Evolutionary conservation across 2,888 invertebrate species (phyloP), one percentile per base, ranked within the genome.

Genomic region (Pammene fasciana): DNA sequence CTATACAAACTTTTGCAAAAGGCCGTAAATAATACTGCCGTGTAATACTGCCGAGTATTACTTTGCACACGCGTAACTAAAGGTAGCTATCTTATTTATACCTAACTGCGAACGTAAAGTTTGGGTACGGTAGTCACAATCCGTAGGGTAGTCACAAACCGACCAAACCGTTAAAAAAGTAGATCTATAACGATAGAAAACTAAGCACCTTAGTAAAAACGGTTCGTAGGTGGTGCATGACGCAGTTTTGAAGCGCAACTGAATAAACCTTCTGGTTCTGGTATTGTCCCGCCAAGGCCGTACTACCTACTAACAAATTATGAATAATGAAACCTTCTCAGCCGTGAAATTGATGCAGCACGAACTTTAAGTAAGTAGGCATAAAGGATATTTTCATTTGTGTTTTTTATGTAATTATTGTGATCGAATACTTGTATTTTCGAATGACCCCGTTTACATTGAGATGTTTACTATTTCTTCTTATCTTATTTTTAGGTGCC

Each of bases 221-320:
- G 75, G 77, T 86, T 72, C 92, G 91, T 78, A 92, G 84, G 87
- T 90, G 92, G 84, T 92, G 90, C 92, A 92, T 92, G 85, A 75
- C 82, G 82, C 82, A 80, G 75, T 78, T 78, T 79, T 82, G 76
- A 82, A 79, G 79, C 76, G 76, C 86, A 80, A 89, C 89, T 86
- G 83, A 85, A 82, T 79, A 79, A 83, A 83, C 79, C 79, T 64
- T 79, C 65, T 71, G 62, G 71, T 64, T 79, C 65, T 71, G 62
- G 71, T 64, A 79, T 76, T 78, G 61, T 66, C 67, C 67, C 72
- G 67, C 61, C 79, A 81, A 80, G 80, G 81, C 75, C 77, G 72
- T 56, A 41, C 73, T 74, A 75, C 78, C 77, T 79, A 82, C 76
- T 74, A 75, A 81, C 82, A 64, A 62, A 70, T 72, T 70, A 70